Percentiles rank a stretch among this genome's conserved stretches.
Evolutionary conservation across 1,140 invertebrate species (phyloP).

Genomic region (Helicorthomorpha holstii): DNA sequence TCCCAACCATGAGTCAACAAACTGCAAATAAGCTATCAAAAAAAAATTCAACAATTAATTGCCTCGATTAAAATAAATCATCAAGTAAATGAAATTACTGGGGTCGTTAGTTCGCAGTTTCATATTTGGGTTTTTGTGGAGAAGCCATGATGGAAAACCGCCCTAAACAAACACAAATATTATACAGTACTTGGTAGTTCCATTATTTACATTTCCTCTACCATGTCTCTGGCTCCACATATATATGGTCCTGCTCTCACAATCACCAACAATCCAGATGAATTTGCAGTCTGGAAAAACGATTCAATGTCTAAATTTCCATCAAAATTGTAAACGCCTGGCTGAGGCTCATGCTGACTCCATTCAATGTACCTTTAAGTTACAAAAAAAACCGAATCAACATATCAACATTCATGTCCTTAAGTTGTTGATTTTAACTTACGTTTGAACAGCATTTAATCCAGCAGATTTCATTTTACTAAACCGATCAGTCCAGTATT

Average conservation of each 20-base stretch:
- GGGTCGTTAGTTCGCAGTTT: constrained; percentile 32
- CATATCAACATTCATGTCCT: too few relatives aligned
- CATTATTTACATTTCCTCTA: constrained; percentile 21
- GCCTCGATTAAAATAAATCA: too few relatives aligned
- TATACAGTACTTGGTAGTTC: background rate
- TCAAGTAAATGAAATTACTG: too few relatives aligned
- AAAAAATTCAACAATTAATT: too few relatives aligned
- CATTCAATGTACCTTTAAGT: constrained; percentile 59
- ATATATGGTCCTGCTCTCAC: constrained; percentile 84
- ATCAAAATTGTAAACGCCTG: constrained; percentile 47
- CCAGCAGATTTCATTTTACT: constrained; percentile 29
- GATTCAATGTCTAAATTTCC: constrained; percentile 54
- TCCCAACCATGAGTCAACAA: too few relatives aligned
- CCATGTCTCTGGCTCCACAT: constrained; percentile 67
- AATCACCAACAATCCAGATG: constrained; percentile 64
- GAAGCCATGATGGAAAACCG: constrained; percentile 66
- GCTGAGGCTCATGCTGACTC: constrained; percentile 71
- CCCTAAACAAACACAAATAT: constrained; percentile 33
- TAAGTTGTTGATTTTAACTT: constrained; percentile 19
- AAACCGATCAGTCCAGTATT: constrained; percentile 32
- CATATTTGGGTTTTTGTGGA: constrained; percentile 49
- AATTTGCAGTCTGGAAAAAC: constrained; percentile 60
- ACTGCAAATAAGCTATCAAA: too few relatives aligned
- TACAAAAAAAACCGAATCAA: background rate
- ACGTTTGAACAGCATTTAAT: constrained; percentile 33